Evolutionary conservation across 2,888 invertebrate genomes (phyloP).

Genomic region (Asteroscopus sphinx): DNA sequence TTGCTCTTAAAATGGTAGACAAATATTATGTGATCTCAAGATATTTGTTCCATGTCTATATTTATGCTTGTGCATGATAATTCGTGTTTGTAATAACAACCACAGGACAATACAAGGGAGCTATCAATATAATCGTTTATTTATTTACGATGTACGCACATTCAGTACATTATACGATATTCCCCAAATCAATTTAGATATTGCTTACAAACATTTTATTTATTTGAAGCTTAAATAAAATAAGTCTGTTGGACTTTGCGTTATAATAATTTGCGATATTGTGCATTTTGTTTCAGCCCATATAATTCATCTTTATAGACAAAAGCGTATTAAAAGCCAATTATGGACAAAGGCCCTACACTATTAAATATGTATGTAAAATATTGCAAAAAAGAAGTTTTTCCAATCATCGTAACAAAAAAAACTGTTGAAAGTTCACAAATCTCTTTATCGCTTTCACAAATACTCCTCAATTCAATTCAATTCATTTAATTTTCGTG

Average conservation of each 20-base stretch:
- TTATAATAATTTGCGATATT: not conserved
- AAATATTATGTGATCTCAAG: constrained; percentile 23
- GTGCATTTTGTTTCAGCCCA: not conserved
- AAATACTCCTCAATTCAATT: too few relatives aligned
- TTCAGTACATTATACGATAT: constrained; percentile 18
- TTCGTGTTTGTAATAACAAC: constrained; percentile 15
- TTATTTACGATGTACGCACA: constrained; percentile 28
- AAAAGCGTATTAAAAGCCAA: too few relatives aligned
- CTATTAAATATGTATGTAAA: too few relatives aligned
- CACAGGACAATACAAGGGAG: constrained; percentile 16
- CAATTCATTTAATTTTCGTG: too few relatives aligned
- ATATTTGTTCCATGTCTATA: constrained; percentile 8
- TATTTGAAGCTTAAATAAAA: not conserved
- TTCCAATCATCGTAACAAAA: too few relatives aligned
- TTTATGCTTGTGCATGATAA: constrained; percentile 15
- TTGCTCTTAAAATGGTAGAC: not conserved
- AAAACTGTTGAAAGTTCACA: too few relatives aligned
- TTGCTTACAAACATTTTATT: constrained; percentile 18
- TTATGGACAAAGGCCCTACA: too few relatives aligned
- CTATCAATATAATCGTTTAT: constrained; percentile 33
- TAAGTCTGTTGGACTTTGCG: not conserved
- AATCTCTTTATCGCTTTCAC: too few relatives aligned
- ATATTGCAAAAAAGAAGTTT: too few relatives aligned
- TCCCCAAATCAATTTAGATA: constrained; percentile 17
- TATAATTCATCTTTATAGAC: too few relatives aligned